A percentile compares a stretch with the other conserved stretches of the same genome.
These are phyloP conservation scores for Anastrepha obliqua DNA, from an alignment of 1,140 invertebrate species.

Conservation along the genomic window DNA sequence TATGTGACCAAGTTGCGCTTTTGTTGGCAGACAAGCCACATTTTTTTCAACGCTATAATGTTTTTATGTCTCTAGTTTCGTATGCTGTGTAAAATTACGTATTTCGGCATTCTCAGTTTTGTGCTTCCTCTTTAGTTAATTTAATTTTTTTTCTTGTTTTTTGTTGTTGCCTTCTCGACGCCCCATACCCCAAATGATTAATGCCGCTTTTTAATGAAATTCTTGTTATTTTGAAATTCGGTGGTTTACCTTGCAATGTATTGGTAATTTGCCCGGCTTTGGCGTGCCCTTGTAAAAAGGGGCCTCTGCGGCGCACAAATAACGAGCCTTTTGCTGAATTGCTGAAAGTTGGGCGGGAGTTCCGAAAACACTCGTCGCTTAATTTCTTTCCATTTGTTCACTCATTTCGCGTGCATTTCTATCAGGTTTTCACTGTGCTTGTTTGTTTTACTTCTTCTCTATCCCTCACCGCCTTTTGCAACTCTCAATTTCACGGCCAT, in stretches of 20 bases:
- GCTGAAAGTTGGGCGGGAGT: constrained; percentile 5
- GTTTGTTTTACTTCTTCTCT: background rate
- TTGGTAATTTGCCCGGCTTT: background rate
- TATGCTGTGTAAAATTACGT: background rate
- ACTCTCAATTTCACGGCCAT: constrained; percentile 38
- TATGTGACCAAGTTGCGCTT: too few relatives aligned
- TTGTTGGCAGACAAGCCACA: too few relatives aligned
- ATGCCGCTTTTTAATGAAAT: constrained; percentile 1
- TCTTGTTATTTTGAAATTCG: background rate
- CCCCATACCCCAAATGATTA: constrained; percentile 29
- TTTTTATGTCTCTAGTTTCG: background rate
- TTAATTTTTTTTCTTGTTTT: background rate
- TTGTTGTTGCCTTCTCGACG: background rate
- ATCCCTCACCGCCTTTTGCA: background rate
- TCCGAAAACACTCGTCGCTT: background rate
- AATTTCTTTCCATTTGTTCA: background rate
- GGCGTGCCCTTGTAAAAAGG: background rate
- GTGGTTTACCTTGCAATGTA: background rate
- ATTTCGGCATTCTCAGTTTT: background rate
- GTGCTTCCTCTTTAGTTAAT: background rate
- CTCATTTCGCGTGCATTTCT: background rate
- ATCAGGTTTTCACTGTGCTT: background rate
- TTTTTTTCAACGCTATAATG: background rate
- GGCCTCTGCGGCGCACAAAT: background rate
- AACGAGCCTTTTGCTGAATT: background rate